phyloP scores from a whole-genome alignment of 2,797 vertebrate species.

The Hirundo rustica region DNA sequence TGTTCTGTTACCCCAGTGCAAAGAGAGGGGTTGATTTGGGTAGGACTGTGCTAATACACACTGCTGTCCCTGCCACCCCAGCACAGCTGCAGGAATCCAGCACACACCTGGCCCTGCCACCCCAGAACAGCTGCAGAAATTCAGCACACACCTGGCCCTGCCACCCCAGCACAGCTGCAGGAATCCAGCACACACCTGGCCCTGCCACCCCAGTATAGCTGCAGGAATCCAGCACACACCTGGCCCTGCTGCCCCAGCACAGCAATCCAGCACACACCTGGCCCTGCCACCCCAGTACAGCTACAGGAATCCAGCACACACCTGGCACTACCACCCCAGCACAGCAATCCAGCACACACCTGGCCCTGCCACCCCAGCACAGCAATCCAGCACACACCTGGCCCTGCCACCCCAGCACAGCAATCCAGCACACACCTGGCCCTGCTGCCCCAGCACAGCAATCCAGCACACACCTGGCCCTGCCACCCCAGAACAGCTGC shows the following conservation, averaged over 20 bases:
- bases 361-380: background rate
- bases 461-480: fast-evolving
- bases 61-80: background rate
- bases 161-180: background rate
- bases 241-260: background rate
- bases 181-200: background rate
- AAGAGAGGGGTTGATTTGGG: background rate
- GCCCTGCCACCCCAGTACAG: fast-evolving
- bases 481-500: background rate
- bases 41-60: background rate
- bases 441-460: fast-evolving
- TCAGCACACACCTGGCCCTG: background rate
- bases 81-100: background rate
- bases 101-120: background rate
- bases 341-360: fast-evolving
- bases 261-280: background rate
- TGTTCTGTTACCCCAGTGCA: background rate
- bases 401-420: fast-evolving
- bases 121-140: background rate
- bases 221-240: background rate
- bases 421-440: background rate
- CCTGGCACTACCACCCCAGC: too few relatives aligned
- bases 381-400: background rate
- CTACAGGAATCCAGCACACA: background rate
- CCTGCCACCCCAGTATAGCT: background rate